Conservation (phyloP, 2,797 vertebrate genomes). For the Eleutherodactylus coqui region DNA sequence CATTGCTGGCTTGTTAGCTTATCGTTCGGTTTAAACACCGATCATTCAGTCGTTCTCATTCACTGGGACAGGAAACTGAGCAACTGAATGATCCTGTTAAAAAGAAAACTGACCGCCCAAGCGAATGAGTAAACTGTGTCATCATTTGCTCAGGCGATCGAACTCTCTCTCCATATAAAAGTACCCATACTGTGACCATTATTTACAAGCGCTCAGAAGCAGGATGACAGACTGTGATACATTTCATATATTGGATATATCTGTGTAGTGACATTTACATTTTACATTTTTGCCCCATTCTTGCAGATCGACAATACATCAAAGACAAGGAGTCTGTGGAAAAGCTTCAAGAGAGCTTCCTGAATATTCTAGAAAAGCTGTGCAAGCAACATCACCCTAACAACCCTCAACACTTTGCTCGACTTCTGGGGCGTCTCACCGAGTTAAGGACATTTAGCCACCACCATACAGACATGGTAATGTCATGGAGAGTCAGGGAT, state of each 20-base stretch:
- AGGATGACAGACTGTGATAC: too few species aligned
- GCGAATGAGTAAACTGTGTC: too few species aligned
- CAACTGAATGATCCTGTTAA: too few species aligned
- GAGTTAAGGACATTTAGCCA: constrained; percentile 96
- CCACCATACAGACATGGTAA: constrained; percentile 93
- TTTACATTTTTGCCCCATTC: not conserved
- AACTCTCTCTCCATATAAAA: too few species aligned
- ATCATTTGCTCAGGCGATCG: too few species aligned
- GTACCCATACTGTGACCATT: not conserved
- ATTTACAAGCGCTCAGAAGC: not conserved
- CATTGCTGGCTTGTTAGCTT: too few species aligned
- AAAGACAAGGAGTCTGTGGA: constrained; percentile 91
- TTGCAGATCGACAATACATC: constrained; percentile 90
- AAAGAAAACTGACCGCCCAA: too few species aligned
- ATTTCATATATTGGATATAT: too few species aligned
- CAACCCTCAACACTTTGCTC: constrained; percentile 96
- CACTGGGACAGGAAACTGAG: too few species aligned
- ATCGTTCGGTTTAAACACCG: too few species aligned
- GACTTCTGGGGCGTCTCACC: constrained; percentile 91
- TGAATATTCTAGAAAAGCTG: constrained; percentile 89
- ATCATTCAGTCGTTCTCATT: too few species aligned
- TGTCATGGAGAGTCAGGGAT: constrained; percentile 92
- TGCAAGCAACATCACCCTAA: constrained; percentile 87
- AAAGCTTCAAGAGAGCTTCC: constrained; percentile 89
- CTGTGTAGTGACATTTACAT: not conserved